These are phyloP conservation scores for Dasysyrphus tricinctus DNA, from an alignment of 2,888 invertebrate genomes.

Conservation along the genomic window DNA sequence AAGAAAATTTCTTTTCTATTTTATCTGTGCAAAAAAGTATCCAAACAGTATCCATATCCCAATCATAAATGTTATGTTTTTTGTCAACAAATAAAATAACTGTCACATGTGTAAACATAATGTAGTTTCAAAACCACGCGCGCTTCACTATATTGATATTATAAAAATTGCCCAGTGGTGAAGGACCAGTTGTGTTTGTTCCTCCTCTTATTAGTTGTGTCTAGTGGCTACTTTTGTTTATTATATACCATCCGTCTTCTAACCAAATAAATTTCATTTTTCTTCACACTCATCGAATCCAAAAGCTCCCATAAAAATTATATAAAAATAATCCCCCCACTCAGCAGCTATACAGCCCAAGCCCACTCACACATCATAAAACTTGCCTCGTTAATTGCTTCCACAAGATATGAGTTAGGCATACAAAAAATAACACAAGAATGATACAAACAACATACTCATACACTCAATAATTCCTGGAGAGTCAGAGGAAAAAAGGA, in stretches of 20 bases:
- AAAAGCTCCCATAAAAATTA: slow-evolving; percentile 6
- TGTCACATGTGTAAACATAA: slow-evolving; percentile 49
- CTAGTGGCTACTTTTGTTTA: slow-evolving; percentile 30
- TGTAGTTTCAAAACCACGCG: slow-evolving; percentile 27
- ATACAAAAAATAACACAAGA: slow-evolving; percentile 9
- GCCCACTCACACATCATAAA: slow-evolving; percentile 65
- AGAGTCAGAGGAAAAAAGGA: slow-evolving; percentile 41
- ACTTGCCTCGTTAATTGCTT: slow-evolving; percentile 69
- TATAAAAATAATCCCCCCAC: not conserved
- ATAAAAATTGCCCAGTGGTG: not conserved
- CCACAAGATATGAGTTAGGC: slow-evolving; percentile 69
- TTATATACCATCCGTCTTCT: slow-evolving; percentile 14
- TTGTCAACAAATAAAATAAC: slow-evolving; percentile 45
- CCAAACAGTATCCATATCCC: not conserved
- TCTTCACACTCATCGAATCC: slow-evolving; percentile 17
- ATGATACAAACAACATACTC: slow-evolving; percentile 1
- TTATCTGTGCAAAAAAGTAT: not conserved
- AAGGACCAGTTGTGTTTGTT: slow-evolving; percentile 9
- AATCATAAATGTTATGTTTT: not conserved
- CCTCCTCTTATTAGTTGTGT: not conserved
- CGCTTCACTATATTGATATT: slow-evolving; percentile 10
- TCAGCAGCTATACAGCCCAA: not conserved
- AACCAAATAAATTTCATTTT: slow-evolving; percentile 56
- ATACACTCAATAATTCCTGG: slow-evolving; percentile 12
- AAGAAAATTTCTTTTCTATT: not conserved